Conservation (phyloP, 2,888 invertebrate species). For the Nysson spinosus region DNA sequence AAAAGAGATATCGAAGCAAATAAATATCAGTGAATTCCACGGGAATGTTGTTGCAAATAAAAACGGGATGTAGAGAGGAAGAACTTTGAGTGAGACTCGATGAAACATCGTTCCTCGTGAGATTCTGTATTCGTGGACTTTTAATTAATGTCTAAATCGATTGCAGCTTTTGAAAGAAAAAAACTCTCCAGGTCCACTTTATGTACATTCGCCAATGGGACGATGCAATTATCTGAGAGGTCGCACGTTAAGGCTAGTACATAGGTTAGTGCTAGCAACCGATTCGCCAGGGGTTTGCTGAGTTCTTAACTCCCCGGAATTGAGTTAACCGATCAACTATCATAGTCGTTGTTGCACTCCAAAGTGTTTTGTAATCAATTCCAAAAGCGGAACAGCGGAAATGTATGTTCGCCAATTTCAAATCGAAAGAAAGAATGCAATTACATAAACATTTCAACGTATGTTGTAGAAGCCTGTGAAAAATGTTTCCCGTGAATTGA, state of each 20-base stretch:
- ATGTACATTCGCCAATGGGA: background rate
- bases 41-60: too few relatives aligned
- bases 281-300: background rate
- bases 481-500: too few relatives aligned
- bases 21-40: too few relatives aligned
- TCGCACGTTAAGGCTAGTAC: background rate
- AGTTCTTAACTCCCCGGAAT: conserved; percentile 10
- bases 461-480: too few relatives aligned
- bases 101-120: background rate
- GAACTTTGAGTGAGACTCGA: background rate
- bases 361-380: background rate
- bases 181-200: background rate
- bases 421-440: too few relatives aligned
- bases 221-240: conserved; percentile 6
- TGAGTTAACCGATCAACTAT: background rate
- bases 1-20: too few relatives aligned
- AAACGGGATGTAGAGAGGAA: background rate
- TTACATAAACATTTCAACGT: too few relatives aligned
- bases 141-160: conserved; percentile 2
- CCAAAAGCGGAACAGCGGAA: too few relatives aligned
- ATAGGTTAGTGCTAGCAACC: too few relatives aligned
- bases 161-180: background rate
- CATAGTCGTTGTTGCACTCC: background rate
- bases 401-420: too few relatives aligned
- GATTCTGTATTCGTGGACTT: background rate